Conservation (phyloP, 2,113 vertebrate genomes). For the Lutjanus erythropterus region DNA sequence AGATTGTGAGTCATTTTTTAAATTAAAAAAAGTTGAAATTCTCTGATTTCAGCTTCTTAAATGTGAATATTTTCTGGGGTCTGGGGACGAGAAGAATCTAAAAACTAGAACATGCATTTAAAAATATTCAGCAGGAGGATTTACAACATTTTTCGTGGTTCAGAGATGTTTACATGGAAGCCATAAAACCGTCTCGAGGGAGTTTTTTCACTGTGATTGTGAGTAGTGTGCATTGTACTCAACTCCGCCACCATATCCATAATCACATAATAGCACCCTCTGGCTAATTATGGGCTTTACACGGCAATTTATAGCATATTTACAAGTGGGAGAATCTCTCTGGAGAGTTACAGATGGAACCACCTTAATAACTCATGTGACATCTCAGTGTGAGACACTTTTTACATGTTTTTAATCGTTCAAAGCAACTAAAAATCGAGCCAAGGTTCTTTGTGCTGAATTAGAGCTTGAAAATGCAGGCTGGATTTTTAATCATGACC, state of each 20-base stretch:
- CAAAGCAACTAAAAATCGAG: background rate
- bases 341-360: constrained; percentile 15
- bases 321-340: constrained; percentile 21
- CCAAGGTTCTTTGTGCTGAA: background rate
- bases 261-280: constrained; percentile 24
- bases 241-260: constrained; percentile 8
- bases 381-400: background rate
- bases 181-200: background rate
- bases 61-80: too few species aligned
- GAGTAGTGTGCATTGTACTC: constrained; percentile 14
- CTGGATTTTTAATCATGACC: constrained; percentile 8
- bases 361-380: constrained; percentile 9
- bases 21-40: too few species aligned
- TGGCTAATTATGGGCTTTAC: constrained; percentile 41
- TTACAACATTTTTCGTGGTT: background rate
- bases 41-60: too few species aligned
- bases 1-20: too few species aligned
- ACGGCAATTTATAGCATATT: constrained; percentile 37
- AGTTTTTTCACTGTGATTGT: background rate
- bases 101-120: background rate
- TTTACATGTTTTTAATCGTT: background rate
- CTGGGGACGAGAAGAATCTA: too few species aligned
- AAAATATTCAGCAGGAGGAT: background rate
- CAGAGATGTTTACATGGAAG: constrained; percentile 13
- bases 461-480: constrained; percentile 6